Base-by-base conservation (phyloP, 2,113 vertebrate species). In the Mirza zaza region DNA sequence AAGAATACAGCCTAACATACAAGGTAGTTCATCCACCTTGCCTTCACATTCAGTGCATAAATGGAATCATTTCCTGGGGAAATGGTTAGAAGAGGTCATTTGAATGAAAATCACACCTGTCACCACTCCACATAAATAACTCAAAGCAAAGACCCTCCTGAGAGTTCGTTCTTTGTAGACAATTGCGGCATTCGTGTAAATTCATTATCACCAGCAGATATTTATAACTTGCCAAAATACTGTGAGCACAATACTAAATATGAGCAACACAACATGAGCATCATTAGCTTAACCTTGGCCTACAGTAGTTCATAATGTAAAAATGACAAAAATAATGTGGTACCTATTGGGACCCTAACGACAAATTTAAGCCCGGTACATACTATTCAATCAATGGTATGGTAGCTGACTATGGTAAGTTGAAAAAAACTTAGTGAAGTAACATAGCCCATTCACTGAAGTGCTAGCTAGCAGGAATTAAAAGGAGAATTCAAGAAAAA, bases 401-500 rank as follows among this genome's bases (percentile, higher is more conserved):
- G 27, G 61, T 86, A 76, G 80, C 27, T 75, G 61, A 23, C 1
- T 63, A 15, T 21, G 32, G 39, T 12, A 65, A 95, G 14, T 57
- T 65, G 65, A 85, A 92, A 95, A 97, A 97, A 88, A 88, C 11
- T 65, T 55, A n/a, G 50, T 23, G 50, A 77, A 70, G 34, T 92
- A 57, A 90, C 65, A 48, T 8, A 90, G 39, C 42, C 59, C 75
- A n/a, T 59, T 90, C 39, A 48, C 88, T 75, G 48, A 95, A 93
- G 89, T 52, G 84, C 57, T 83, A 96, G 95, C 83, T 86, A 90
- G 94, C 61, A 95, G 67, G 50, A 20, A 96, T 96, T 93, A 94
- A 95, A 95, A 91, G 65, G 17, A 70, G 76, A 95, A 82, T 85
- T 92, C 48, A n/a, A 18, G 21, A 68, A 79, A 92, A 89, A 75